Base-by-base conservation (phyloP, 64 coral and sea anemone species). In the Astreopora myriophthalma region DNA sequence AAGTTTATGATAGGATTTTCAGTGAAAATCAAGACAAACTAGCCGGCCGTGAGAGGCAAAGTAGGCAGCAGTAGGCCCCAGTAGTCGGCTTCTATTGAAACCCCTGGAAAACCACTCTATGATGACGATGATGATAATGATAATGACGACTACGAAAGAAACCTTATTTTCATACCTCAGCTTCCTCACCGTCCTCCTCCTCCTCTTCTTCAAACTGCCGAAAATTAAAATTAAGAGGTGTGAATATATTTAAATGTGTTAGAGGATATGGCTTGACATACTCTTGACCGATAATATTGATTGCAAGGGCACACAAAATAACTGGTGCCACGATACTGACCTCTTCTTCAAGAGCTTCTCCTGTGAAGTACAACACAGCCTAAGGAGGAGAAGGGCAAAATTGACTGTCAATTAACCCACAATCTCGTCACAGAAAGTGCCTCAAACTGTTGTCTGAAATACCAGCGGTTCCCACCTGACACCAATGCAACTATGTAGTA, bases 311-410 rank as follows among this genome's bases (percentile, higher is more conserved):
- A 20, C 17, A 0, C 9, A n/a, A n/a, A n/a, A n/a, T n/a, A 58
- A 16, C 9, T 58, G 52, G 11, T 58, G 23, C 20, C 0, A 5
- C 9, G 22, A 25, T 26, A 71, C 73, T 27, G 58, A 89, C 86
- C 38, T 89, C 92, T 17, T 98, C 95, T 51, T 98, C 96, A 32
- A 94, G 73, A 40, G 96, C 96, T 86, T 98, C 96, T 23, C 96
- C 96, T 5, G 96, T 98, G 72, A 98, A 98, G 51, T 92, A 98
- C 38, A 98, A 77, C 55, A 98, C 92, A 34, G 92, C 96, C 96
- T 98, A 70, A 36, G 48, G 27, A 76, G 26, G 30, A 10, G 22
- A 48, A 57, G 73, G 12, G 30, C 11, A 46, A 84, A 75, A 28
- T 22, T 38, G 27, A 9, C n/a, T n/a, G n/a, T n/a, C 5, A 42